Conservation (phyloP, 2,113 vertebrate genomes). For the Hymenochirus boettgeri region DNA sequence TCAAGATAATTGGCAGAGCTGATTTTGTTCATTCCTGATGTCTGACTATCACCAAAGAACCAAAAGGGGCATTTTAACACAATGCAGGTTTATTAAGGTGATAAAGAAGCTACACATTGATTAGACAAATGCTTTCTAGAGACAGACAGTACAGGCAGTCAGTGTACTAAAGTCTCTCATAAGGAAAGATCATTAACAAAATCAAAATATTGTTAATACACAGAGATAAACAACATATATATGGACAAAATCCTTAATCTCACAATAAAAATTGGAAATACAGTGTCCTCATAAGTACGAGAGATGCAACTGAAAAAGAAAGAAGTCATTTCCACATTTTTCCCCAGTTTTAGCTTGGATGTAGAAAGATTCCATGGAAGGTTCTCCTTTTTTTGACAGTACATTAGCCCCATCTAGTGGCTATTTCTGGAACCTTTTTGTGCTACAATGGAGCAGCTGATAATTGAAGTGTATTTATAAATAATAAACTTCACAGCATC, state of each 20-base stretch:
- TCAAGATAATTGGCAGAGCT: too few species aligned
- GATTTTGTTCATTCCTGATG: too few species aligned
- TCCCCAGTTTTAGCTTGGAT: not conserved
- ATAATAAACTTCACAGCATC: not conserved
- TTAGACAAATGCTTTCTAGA: too few species aligned
- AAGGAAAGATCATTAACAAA: too few species aligned
- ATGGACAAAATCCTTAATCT: not conserved
- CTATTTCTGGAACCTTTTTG: not conserved
- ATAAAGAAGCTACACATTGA: too few species aligned
- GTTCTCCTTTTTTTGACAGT: slow-evolving; percentile 49
- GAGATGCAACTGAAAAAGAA: slow-evolving; percentile 10
- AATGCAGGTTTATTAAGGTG: too few species aligned
- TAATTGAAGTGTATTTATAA: not conserved
- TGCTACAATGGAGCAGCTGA: slow-evolving; percentile 44
- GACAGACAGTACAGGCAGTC: too few species aligned
- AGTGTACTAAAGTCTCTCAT: too few species aligned
- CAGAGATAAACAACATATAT: not conserved
- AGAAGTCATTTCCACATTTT: not conserved
- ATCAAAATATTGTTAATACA: too few species aligned
- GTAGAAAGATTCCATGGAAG: not conserved
- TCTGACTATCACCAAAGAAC: too few species aligned
- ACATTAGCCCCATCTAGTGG: slow-evolving; percentile 63
- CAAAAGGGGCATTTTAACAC: too few species aligned
- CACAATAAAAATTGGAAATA: too few species aligned
- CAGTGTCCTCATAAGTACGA: slow-evolving; percentile 14